Percentiles rank a stretch among this genome's conserved stretches.
Conservation (phyloP, 2,888 invertebrate species). For the Megalurothrips usitatus region DNA sequence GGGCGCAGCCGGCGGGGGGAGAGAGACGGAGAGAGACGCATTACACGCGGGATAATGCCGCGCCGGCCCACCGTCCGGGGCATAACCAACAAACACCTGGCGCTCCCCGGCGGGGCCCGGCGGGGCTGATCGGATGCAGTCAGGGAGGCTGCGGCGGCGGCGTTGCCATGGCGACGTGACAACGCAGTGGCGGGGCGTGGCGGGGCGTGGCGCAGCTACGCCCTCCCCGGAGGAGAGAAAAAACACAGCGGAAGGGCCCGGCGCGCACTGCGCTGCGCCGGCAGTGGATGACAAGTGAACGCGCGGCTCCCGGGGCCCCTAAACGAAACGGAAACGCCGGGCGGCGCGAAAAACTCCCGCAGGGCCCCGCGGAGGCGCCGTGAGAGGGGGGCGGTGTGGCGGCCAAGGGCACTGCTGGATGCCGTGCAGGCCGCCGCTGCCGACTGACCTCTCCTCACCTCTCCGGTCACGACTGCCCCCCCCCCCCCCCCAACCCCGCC, state of each 20-base stretch:
- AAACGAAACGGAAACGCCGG: background rate
- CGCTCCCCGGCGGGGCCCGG: background rate
- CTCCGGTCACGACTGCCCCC: no score
- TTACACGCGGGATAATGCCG: background rate
- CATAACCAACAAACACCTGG: conserved; percentile 21
- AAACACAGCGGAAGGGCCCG: background rate
- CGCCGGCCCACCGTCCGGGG: background rate
- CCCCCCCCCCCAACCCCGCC: no score
- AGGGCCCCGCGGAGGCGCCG: no score
- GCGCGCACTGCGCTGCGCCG: background rate
- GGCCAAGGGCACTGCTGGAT: no score
- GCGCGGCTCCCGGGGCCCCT: background rate
- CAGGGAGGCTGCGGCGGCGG: background rate
- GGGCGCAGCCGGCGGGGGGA: background rate
- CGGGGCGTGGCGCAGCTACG: background rate
- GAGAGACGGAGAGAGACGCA: background rate
- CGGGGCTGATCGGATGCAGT: background rate
- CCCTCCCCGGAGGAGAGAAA: background rate
- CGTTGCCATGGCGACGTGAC: background rate
- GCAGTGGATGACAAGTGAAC: background rate
- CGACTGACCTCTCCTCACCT: no score
- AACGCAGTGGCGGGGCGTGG: background rate
- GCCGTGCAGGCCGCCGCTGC: no score
- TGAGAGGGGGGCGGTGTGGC: no score
- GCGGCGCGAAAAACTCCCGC: background rate